A percentile compares a stretch with the other conserved stretches of the same genome.
Evolutionary conservation across 2,888 invertebrate species (phyloP).

Genomic region (Sipha maydis): DNA sequence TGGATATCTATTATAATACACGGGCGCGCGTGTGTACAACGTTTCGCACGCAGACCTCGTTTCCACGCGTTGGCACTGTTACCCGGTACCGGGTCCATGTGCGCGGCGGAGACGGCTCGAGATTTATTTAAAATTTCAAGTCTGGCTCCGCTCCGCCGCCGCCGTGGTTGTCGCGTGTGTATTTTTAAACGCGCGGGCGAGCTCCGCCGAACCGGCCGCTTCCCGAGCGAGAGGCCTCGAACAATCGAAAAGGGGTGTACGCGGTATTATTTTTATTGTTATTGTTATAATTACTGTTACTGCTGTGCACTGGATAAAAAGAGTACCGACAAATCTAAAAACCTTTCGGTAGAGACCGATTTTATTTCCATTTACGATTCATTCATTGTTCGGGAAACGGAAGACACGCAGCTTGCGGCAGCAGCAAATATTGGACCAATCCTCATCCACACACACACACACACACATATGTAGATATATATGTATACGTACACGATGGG

Average conservation of each 20-base stretch:
- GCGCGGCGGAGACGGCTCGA: slow-evolving; percentile 6
- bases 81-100: not conserved
- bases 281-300: not conserved
- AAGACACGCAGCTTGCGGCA: too few relatives aligned
- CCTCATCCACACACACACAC: too few relatives aligned
- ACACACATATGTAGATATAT: too few relatives aligned
- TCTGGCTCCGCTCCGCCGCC: not conserved
- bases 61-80: slow-evolving; percentile 12
- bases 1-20: not conserved
- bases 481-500: too few relatives aligned
- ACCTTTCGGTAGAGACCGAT: too few relatives aligned
- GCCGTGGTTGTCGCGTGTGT: not conserved
- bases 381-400: too few relatives aligned
- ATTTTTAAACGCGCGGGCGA: slow-evolving; percentile 50
- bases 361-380: too few relatives aligned
- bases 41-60: slow-evolving; percentile 33
- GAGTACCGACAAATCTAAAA: too few relatives aligned
- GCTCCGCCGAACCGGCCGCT: not conserved
- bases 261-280: too few relatives aligned
- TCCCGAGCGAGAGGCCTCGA: not conserved
- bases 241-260: not conserved
- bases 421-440: too few relatives aligned
- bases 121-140: slow-evolving; percentile 29
- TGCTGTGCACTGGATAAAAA: not conserved
- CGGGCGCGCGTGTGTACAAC: not conserved